Conservation (phyloP, 2,797 vertebrate species). For the Mormyrops boulengeri region DNA sequence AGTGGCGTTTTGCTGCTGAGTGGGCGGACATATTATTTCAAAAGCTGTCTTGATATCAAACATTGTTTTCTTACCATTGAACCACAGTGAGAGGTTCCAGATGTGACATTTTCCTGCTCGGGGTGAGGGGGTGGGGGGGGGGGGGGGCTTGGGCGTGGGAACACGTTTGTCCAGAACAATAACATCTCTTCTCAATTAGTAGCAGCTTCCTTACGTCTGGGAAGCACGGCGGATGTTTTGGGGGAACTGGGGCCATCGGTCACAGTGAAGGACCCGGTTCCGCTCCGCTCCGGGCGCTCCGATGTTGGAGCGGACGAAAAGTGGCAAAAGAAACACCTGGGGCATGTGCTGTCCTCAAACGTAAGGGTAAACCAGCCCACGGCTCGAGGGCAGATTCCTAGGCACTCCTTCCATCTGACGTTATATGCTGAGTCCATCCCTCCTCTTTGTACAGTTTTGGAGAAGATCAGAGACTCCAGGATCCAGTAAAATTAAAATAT, state of each 20-base stretch:
- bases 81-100: conserved; percentile 9
- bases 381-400: not conserved
- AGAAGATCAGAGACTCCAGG: not conserved
- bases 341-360: not conserved
- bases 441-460: not conserved
- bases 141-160: not conserved
- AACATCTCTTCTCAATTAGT: conserved; percentile 6
- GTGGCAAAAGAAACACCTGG: not conserved
- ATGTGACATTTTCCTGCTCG: not conserved
- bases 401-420: not conserved
- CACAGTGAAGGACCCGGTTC: not conserved
- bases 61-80: not conserved
- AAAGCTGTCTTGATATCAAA: conserved; percentile 5
- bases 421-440: not conserved
- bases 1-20: not conserved
- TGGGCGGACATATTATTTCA: conserved; percentile 10
- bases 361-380: not conserved
- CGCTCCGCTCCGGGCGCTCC: not conserved
- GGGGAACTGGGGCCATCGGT: not conserved
- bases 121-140: not conserved
- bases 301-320: not conserved
- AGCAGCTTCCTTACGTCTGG: not conserved
- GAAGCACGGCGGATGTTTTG: not conserved
- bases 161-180: not conserved
- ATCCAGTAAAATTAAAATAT: not conserved